phyloP scores from a whole-genome alignment of 1,140 invertebrate genomes.

The Chymomyza costata region DNA sequence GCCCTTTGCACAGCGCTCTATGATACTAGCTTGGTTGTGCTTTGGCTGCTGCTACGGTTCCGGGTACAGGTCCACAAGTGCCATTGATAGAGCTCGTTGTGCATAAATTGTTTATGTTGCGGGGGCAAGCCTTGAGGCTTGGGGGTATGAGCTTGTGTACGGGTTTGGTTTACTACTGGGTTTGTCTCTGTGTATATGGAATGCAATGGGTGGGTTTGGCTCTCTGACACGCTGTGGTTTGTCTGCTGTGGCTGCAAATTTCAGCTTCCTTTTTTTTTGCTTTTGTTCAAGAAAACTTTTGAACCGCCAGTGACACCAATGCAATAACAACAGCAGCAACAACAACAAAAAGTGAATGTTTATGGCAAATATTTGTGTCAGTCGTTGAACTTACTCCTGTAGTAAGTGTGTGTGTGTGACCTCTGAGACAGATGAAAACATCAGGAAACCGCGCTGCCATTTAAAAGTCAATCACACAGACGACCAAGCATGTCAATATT shows the following conservation, averaged over 20 bases:
- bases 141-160: too few relatives aligned
- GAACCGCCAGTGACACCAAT: not conserved
- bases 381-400: slow-evolving; percentile 55
- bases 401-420: slow-evolving; percentile 21
- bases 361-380: slow-evolving; percentile 57
- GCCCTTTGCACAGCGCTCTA: not conserved
- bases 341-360: slow-evolving; percentile 42
- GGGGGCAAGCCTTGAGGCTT: too few relatives aligned
- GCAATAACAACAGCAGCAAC: slow-evolving; percentile 4
- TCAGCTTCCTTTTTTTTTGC: slow-evolving; percentile 21
- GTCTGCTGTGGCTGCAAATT: not conserved
- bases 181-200: too few relatives aligned
- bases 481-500: too few relatives aligned
- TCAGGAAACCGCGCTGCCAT: too few relatives aligned
- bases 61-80: slow-evolving; percentile 2
- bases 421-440: not conserved
- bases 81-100: slow-evolving; percentile 50
- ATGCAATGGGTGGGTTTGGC: slow-evolving; percentile 11
- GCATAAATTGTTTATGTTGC: slow-evolving; percentile 65
- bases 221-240: slow-evolving; percentile 3
- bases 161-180: too few relatives aligned
- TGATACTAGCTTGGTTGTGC: too few relatives aligned
- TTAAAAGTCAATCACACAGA: too few relatives aligned
- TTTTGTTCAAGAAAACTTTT: slow-evolving; percentile 6
- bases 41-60: too few relatives aligned